phyloP scores from a whole-genome alignment of 2,888 invertebrate species.

The Epistrophella euchroma region DNA sequence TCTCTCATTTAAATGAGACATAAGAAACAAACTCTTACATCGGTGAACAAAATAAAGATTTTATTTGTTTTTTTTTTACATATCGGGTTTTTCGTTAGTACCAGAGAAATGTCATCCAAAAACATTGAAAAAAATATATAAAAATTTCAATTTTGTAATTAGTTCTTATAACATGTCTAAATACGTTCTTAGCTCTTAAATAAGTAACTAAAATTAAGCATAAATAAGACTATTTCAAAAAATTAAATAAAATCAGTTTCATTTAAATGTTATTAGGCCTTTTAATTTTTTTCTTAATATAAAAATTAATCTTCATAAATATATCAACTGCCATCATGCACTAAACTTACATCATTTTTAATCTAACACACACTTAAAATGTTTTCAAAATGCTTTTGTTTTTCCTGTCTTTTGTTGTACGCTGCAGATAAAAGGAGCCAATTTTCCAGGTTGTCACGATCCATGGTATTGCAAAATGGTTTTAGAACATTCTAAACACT shows the following conservation, averaged over 20 bases:
- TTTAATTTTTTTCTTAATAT: not conserved
- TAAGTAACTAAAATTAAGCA: too few species aligned
- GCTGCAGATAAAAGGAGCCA: slow-evolving; percentile 95
- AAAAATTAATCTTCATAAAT: slow-evolving; percentile 14
- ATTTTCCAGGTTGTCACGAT: slow-evolving; percentile 98
- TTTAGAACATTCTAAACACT: slow-evolving; percentile 97
- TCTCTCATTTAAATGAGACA: too few species aligned
- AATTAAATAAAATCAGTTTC: not conserved
- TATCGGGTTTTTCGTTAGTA: too few species aligned
- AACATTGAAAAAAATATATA: too few species aligned
- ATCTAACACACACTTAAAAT: slow-evolving; percentile 65
- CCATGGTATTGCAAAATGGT: slow-evolving; percentile 97
- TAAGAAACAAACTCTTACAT: too few species aligned
- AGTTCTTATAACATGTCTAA: too few species aligned
- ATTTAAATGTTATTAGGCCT: not conserved
- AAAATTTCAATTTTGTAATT: too few species aligned
- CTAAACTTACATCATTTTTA: slow-evolving; percentile 53
- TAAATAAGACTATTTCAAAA: not conserved
- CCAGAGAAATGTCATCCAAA: too few species aligned
- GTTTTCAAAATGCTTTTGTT: slow-evolving; percentile 74
- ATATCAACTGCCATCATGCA: slow-evolving; percentile 50
- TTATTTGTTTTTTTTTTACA: too few species aligned
- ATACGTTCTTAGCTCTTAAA: too few species aligned
- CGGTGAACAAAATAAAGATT: too few species aligned
- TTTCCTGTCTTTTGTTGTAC: slow-evolving; percentile 72